Evolutionary conservation across 1,140 invertebrate species (phyloP), one percentile per base, ranked within the genome.

Genomic region (Zaprionus gabonicus): DNA sequence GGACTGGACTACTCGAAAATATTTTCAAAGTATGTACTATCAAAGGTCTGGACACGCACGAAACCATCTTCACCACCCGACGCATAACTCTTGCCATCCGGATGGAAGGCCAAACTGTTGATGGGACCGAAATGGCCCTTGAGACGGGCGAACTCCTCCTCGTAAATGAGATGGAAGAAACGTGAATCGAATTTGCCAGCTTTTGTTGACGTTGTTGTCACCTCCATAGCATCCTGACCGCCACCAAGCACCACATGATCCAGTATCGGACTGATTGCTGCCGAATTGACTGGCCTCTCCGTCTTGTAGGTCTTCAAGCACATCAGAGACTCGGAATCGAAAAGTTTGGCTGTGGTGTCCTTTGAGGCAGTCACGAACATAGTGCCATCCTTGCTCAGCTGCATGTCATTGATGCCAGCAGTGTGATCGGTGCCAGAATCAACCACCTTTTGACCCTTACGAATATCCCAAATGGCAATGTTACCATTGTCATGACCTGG

Each of bases 41-140:
- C 99, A 93, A 99, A 99, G 87, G 96, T 96, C 93, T 99, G 98
- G 59, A 99, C 96, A 91, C 99, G 94, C 28, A 99, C 96, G 93
- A 98, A 99, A 95, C 99, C 99, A 93, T 99, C 99, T 95, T 99
- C 99, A 91, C 98, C 99, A 49, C 99, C 99, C 76, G 97, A 99
- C 62, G 97, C 97, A 93, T 99, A 99, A 93, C 98, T 98, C 91
- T 97, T 98, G 44, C 99, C 99, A 95, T 99, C 98, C 12, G 99
- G 99, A 94, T 99, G 98, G 94, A 99, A 99, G 53, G 97, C 97
- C 63, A 99, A 95, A 93, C 97, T 98, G 95, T 99, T 99, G 83
- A 99, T 99, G 1, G 99, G 99, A 83, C 99, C 99, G 92, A 99
- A 99, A 94, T 99, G 99, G 58, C 99, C 99, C 93, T 99, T 99